These are phyloP conservation scores for Perizoma affinitatum DNA, from an alignment of 2,888 invertebrate genomes.

Conservation along the genomic window DNA sequence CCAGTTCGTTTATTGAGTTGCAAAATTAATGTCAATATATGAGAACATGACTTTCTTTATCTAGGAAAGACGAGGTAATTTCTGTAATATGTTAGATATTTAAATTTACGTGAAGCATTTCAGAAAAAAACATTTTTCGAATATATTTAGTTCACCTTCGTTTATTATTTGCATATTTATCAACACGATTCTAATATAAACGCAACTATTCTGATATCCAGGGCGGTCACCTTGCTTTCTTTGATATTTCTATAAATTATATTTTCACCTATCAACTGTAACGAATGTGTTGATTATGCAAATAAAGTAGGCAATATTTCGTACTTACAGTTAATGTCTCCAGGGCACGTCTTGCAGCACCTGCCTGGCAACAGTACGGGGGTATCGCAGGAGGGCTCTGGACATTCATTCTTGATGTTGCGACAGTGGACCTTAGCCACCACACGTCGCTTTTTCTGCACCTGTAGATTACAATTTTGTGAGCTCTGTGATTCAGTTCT, in stretches of 20 bases:
- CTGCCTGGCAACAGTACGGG: conserved; percentile 92
- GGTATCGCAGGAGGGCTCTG: conserved; percentile 93
- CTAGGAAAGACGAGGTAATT: too few relatives aligned
- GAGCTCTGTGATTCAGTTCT: not conserved
- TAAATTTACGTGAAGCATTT: too few relatives aligned
- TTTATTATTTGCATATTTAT: not conserved
- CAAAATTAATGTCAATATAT: conserved; percentile 19
- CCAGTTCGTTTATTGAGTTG: conserved; percentile 29
- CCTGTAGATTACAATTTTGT: conserved; percentile 75
- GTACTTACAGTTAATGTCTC: conserved; percentile 88
- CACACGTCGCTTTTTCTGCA: conserved; percentile 93
- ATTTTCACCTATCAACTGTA: conserved; percentile 22
- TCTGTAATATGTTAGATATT: too few relatives aligned
- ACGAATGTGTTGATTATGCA: conserved; percentile 20
- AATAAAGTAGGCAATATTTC: conserved; percentile 23
- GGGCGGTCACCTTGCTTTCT: conserved; percentile 26
- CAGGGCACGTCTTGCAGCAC: conserved; percentile 97
- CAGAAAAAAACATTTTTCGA: too few relatives aligned
- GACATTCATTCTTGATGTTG: conserved; percentile 96
- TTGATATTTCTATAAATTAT: conserved; percentile 30
- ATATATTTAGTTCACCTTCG: not conserved
- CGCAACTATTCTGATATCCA: conserved; percentile 18
- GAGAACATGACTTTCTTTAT: too few relatives aligned
- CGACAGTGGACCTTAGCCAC: conserved; percentile 95
- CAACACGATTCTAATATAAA: conserved; percentile 22